phyloP scores from a whole-genome alignment of 2,113 vertebrate genomes.

The Dromas ardeola region DNA sequence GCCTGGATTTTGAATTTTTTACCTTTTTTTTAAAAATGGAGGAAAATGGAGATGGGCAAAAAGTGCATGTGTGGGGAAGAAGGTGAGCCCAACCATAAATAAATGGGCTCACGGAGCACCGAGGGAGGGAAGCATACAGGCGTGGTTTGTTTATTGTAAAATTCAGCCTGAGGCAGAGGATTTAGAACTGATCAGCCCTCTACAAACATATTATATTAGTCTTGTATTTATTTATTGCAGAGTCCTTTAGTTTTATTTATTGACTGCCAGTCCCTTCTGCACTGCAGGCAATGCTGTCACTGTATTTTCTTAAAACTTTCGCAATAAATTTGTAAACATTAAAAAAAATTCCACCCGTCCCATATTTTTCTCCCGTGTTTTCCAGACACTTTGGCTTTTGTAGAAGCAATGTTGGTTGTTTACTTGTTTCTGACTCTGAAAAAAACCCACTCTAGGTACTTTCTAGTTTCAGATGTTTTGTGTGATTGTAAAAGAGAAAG shows the following conservation, averaged over 20 bases:
- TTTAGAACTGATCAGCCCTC: slow-evolving; percentile 42
- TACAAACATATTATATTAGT: slow-evolving; percentile 23
- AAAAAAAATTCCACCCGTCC: neutral
- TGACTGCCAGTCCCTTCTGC: slow-evolving; percentile 29
- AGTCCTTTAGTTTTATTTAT: slow-evolving; percentile 61
- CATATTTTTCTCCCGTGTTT: slow-evolving; percentile 11
- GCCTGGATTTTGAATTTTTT: neutral
- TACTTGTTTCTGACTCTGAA: neutral
- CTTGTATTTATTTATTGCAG: slow-evolving; percentile 50
- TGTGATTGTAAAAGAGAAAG: slow-evolving; percentile 39
- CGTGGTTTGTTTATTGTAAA: slow-evolving; percentile 38
- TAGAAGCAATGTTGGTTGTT: neutral
- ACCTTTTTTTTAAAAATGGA: neutral
- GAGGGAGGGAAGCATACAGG: neutral
- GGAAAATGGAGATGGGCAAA: neutral
- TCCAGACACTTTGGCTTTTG: slow-evolving; percentile 1
- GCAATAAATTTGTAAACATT: slow-evolving; percentile 35
- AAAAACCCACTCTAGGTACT: neutral
- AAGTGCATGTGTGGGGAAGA: neutral
- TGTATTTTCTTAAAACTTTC: slow-evolving; percentile 62
- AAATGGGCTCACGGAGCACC: neutral
- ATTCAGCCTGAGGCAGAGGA: slow-evolving; percentile 40
- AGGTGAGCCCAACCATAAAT: slow-evolving; percentile 8
- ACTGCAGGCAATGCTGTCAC: slow-evolving; percentile 46
- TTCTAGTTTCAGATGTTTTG: slow-evolving; percentile 48